Evolutionary conservation across 2,888 invertebrate species (phyloP), one percentile per base, ranked within the genome.

Genomic region (Bombylius major): DNA sequence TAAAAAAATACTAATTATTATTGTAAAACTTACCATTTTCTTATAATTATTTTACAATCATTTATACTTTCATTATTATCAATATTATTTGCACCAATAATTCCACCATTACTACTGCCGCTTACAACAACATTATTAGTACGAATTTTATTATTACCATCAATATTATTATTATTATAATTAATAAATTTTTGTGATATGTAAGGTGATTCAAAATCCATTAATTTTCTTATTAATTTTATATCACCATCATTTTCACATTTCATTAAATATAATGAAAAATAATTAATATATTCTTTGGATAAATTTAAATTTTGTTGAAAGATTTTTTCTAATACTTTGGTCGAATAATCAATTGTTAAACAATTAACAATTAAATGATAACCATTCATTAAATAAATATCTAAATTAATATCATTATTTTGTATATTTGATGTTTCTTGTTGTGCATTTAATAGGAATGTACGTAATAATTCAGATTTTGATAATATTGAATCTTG

Each of bases 141-240:
- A 2, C 23, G 23, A 23, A 23, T 23, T 23, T 23, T 23, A 23
- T 23, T 23, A 23, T 23, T 23, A 23, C 23, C 23, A 23, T 23
- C 23, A 23, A 23, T 23, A 23, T 23, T 23, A 23, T 23, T 23
- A 23, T 23, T 23, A 23, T 23, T 23, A 23, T 23, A 23, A 23
- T 23, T 82, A 58, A 87, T 82, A 71, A 86, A 83, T 70, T 87
- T 87, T 64, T 90, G 84, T 54, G 96, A 93, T 75, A 97, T 88
- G 76, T 87, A 91, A 1, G 98, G 97, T 62, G 95, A 92, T 79
- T 99, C 98, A 78, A 95, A 98, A 73, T 97, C 90, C 76, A 96
- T 91, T 61, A 99, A 77, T 71, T 90, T 91, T 63, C 96, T 82
- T 60, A 95, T 77, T 65, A 94, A 84, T 77, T 81, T 77, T 67